A percentile compares a stretch with the other conserved stretches of the same genome.
phyloP scores from a whole-genome alignment of 2,797 vertebrate genomes.

The Crenuchus spilurus region DNA sequence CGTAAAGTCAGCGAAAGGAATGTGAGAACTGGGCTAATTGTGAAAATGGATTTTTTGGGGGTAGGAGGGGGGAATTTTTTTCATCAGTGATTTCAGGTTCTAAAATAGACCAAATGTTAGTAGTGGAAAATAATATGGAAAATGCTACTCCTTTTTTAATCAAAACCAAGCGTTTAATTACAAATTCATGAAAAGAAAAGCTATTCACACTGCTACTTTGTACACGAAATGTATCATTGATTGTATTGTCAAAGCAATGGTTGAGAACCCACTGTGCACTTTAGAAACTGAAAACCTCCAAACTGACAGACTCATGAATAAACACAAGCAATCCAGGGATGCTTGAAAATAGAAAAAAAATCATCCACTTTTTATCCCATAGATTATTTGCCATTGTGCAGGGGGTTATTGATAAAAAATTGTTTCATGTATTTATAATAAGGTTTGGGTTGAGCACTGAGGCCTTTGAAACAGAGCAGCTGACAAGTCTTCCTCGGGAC shows the following conservation, averaged over 20 bases:
- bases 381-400: slow-evolving; percentile 53
- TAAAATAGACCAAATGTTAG: slow-evolving; percentile 18
- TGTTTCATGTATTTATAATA: slow-evolving; percentile 51
- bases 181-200: slow-evolving; percentile 18
- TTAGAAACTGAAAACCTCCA: slow-evolving; percentile 44
- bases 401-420: slow-evolving; percentile 36
- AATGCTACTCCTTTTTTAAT: slow-evolving; percentile 24
- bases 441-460: slow-evolving; percentile 28
- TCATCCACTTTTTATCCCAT: slow-evolving; percentile 43
- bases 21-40: slow-evolving; percentile 48
- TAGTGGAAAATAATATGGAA: slow-evolving; percentile 20
- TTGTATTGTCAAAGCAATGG: slow-evolving; percentile 50
- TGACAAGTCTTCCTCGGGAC: slow-evolving; percentile 31
- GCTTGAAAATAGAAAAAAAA: slow-evolving; percentile 48
- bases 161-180: slow-evolving; percentile 27
- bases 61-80: not conserved
- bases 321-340: slow-evolving; percentile 48
- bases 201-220: slow-evolving; percentile 19
- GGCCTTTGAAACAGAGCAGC: slow-evolving; percentile 24
- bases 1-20: slow-evolving; percentile 66
- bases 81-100: slow-evolving; percentile 28
- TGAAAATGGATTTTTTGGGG: slow-evolving; percentile 16
- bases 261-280: slow-evolving; percentile 31
- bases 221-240: slow-evolving; percentile 49
- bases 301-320: slow-evolving; percentile 56